Percentiles rank a stretch among this genome's conserved stretches.
Conservation (phyloP, 2,888 invertebrate species). For the Idaea straminata region DNA sequence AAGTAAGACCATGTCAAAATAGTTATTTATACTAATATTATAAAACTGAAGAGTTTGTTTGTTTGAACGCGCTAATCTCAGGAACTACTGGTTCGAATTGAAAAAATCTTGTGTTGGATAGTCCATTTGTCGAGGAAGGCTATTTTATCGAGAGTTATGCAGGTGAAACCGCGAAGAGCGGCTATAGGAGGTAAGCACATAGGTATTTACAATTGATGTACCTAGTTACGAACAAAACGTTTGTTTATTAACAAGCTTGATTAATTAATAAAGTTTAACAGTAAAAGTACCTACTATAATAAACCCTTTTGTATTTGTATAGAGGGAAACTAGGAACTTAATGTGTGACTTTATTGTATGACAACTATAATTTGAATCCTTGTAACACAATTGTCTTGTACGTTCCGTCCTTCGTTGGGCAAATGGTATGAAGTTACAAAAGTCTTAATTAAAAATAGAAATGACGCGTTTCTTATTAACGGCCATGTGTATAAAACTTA, state of each 20-base stretch:
- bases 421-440: not conserved
- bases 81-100: no score
- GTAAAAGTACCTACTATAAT: not conserved
- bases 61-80: no score
- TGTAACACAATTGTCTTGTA: not conserved
- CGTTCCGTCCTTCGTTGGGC: constrained; percentile 1
- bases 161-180: no score
- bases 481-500: no score
- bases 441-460: not conserved
- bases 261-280: not conserved
- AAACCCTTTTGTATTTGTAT: not conserved
- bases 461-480: not conserved
- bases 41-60: no score
- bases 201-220: no score
- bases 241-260: not conserved
- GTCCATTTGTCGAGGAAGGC: no score
- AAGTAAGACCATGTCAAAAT: no score
- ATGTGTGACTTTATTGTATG: not conserved
- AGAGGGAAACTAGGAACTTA: not conserved
- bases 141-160: no score
- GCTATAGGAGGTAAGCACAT: no score
- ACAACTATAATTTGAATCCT: not conserved
- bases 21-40: no score
- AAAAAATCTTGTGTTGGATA: no score
- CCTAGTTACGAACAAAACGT: not conserved